These are phyloP conservation scores for Marronus borbonicus DNA, from an alignment of 2,888 invertebrate genomes.

Conservation along the genomic window DNA sequence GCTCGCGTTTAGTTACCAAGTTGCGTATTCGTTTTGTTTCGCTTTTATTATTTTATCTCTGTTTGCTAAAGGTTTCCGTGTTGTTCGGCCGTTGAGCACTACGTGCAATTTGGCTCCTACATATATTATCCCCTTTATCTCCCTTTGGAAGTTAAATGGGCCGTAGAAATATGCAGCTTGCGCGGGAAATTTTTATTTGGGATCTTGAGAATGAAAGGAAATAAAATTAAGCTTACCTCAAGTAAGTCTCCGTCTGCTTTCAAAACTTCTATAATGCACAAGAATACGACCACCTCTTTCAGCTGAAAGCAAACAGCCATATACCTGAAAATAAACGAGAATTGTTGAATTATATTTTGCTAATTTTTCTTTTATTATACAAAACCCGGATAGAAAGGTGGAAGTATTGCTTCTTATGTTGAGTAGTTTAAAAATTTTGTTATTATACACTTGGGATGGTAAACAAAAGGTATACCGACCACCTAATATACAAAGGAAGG, in stretches of 20 bases:
- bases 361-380: neutral
- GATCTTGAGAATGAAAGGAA: neutral
- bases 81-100: neutral
- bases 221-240: slow-evolving; percentile 60
- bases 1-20: neutral
- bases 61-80: neutral
- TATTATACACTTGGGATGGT: too few species aligned
- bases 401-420: too few species aligned
- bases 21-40: neutral
- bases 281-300: slow-evolving; percentile 61
- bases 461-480: too few species aligned
- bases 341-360: neutral
- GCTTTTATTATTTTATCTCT: neutral
- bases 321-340: slow-evolving; percentile 62
- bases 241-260: slow-evolving; percentile 61
- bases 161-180: too few species aligned
- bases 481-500: too few species aligned
- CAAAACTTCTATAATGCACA: slow-evolving; percentile 61
- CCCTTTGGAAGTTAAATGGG: too few species aligned
- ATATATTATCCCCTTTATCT: too few species aligned
- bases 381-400: too few species aligned
- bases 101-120: too few species aligned
- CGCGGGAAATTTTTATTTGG: too few species aligned
- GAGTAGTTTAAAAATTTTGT: too few species aligned
- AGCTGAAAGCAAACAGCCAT: slow-evolving; percentile 63